Evolutionary conservation across 2,797 vertebrate species (phyloP).

Genomic region (Chelon auratus): DNA sequence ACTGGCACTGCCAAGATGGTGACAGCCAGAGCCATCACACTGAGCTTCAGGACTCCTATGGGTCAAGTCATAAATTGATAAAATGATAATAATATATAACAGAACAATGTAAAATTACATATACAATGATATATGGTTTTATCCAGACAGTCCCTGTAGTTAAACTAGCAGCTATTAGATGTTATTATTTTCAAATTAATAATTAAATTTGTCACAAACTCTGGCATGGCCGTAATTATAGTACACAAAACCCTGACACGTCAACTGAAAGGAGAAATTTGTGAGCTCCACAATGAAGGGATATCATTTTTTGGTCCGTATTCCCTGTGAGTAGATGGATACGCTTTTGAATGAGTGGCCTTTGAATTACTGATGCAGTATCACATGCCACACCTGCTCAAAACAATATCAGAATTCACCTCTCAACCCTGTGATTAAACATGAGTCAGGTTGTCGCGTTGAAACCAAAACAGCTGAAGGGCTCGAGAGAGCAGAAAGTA

Average conservation of each 20-base stretch:
- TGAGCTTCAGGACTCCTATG: too few relatives aligned
- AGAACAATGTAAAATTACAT: too few relatives aligned
- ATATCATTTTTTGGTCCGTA: background rate
- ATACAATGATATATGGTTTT: background rate
- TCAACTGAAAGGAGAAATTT: background rate
- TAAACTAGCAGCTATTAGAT: background rate
- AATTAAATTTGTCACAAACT: background rate
- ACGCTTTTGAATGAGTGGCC: slow-evolving; percentile 20
- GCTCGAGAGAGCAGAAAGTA: slow-evolving; percentile 45
- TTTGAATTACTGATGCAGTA: slow-evolving; percentile 33
- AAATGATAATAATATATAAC: too few relatives aligned
- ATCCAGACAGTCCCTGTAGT: background rate
- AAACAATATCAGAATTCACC: slow-evolving; percentile 25
- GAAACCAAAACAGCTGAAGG: slow-evolving; percentile 52
- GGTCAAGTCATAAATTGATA: too few relatives aligned
- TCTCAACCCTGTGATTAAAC: slow-evolving; percentile 37
- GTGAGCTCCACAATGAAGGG: background rate
- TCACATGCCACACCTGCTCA: slow-evolving; percentile 24
- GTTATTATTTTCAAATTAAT: too few relatives aligned
- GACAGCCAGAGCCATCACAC: too few relatives aligned
- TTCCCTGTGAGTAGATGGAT: background rate
- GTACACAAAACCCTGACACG: background rate
- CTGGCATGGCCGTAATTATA: too few relatives aligned
- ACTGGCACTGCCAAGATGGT: too few relatives aligned
- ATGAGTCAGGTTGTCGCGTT: slow-evolving; percentile 9